Percentiles rank a stretch among this genome's conserved stretches.
Evolutionary conservation across 2,888 invertebrate genomes (phyloP).

Genomic region (Trissoscelio sp.): DNA sequence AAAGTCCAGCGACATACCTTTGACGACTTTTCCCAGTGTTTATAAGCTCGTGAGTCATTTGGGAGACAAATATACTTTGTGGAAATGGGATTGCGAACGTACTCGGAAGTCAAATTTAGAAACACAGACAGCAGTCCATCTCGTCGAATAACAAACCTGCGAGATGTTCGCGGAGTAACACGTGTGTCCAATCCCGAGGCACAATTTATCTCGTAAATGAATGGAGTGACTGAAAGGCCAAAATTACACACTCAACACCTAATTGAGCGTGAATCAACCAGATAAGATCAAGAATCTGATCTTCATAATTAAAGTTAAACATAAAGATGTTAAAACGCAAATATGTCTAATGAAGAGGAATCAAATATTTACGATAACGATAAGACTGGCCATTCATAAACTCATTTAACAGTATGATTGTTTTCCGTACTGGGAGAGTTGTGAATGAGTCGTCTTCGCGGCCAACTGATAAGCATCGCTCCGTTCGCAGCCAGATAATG

Average conservation of each 20-base stretch:
- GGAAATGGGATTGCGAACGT: constrained; percentile 38
- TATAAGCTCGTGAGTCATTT: constrained; percentile 53
- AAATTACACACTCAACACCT: constrained; percentile 3
- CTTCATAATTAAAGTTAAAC: background rate
- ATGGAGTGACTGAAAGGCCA: constrained; percentile 12
- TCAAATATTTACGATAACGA: constrained; percentile 23
- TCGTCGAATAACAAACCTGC: constrained; percentile 49
- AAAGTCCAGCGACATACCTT: constrained; percentile 26
- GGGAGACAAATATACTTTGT: constrained; percentile 60
- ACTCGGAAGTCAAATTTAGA: constrained; percentile 64
- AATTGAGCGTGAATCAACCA: background rate
- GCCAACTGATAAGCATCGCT: constrained; percentile 57
- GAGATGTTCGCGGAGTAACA: constrained; percentile 37
- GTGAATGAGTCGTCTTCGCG: constrained; percentile 62
- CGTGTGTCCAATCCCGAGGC: constrained; percentile 26
- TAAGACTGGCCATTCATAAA: constrained; percentile 49
- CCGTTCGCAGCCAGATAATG: constrained; percentile 51
- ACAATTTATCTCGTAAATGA: constrained; percentile 28
- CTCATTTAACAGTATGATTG: constrained; percentile 22
- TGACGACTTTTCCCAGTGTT: constrained; percentile 44
- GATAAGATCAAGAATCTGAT: constrained; percentile 15
- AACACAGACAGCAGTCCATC: constrained; percentile 37
- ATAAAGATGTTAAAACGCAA: background rate
- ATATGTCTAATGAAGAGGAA: background rate
- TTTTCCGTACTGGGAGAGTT: constrained; percentile 14